Evolutionary conservation across 2,113 vertebrate genomes (phyloP).

Genomic region (Haemorhous mexicanus): DNA sequence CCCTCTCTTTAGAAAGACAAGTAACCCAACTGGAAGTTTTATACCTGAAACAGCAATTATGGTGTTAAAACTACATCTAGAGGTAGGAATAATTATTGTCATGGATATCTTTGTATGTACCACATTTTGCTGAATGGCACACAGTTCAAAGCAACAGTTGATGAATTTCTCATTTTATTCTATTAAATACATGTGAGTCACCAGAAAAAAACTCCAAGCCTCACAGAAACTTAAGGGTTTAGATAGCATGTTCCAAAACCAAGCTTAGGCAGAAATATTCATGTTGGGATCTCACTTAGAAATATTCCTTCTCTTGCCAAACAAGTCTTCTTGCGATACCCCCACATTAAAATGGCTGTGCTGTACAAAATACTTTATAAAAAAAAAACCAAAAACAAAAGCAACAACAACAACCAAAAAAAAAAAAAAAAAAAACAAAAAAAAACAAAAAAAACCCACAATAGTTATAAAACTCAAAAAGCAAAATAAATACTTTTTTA

Average conservation of each 20-base stretch:
- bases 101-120: background rate
- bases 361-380: background rate
- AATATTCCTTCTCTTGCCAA: slow-evolving; percentile 60
- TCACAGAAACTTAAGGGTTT: slow-evolving; percentile 61
- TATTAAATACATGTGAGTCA: slow-evolving; percentile 57
- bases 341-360: slow-evolving; percentile 41
- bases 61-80: slow-evolving; percentile 63
- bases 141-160: background rate
- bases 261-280: slow-evolving; percentile 61
- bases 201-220: slow-evolving; percentile 56
- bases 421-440: too few species aligned
- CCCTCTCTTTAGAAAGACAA: background rate
- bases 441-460: background rate
- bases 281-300: slow-evolving; percentile 62
- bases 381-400: background rate
- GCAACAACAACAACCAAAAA: too few species aligned
- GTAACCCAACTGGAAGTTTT: background rate
- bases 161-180: slow-evolving; percentile 10
- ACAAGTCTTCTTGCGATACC: slow-evolving; percentile 56
- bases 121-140: background rate
- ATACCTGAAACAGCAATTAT: slow-evolving; percentile 25
- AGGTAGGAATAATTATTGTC: slow-evolving; percentile 43
- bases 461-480: background rate
- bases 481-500: background rate
- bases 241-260: slow-evolving; percentile 55